Evolutionary conservation across 2,797 vertebrate genomes (phyloP), one percentile per base, ranked within the genome.

Genomic region (Crenichthys baileyi): DNA sequence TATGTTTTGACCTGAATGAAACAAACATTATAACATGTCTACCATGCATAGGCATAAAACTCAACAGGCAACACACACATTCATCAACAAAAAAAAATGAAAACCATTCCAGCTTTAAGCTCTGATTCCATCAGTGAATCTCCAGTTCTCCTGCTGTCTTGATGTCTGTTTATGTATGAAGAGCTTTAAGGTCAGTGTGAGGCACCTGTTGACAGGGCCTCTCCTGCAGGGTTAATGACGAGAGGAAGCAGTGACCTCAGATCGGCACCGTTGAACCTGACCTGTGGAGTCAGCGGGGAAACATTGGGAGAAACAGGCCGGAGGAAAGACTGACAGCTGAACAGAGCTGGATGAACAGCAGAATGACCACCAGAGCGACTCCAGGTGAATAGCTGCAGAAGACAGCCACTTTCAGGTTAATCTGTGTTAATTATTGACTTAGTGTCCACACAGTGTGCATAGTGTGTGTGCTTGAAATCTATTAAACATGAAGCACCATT

Each of bases 251-350:
- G 75, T 85, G 90, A 93, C 89, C 88, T 80, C 82, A 77, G 87
- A 89, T 83, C 18, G 16, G 88, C 87, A 91, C 89, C 90, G 41
- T 15, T 93, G 90, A 93, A 90, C 91, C 89, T 92, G 91, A 91
- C 91, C 83, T 73, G 82, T 88, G 79, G 79, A 87, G 82, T 55
- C 87, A 70, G 86, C 74, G 65, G 86, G 80, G 81, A 51, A 61
- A 85, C 76, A 68, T 78, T 79, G 71, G 80, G 82, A 70, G 79
- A 72, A 81, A 63, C 78, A 13, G 76, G 56, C 55, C 41, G 26
- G 77, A 79, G 84, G 79, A 60, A 26, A 74, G 72, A 76, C 56
- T 75, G 87, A 87, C 84, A 76, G 81, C 79, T 85, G 80, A 83
- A 75, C 81, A 79, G 81, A 85, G 76, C 24, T 3, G 76, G 76